Evolutionary conservation across 2,113 vertebrate genomes (phyloP).

Genomic region (Noctilio leporinus): DNA sequence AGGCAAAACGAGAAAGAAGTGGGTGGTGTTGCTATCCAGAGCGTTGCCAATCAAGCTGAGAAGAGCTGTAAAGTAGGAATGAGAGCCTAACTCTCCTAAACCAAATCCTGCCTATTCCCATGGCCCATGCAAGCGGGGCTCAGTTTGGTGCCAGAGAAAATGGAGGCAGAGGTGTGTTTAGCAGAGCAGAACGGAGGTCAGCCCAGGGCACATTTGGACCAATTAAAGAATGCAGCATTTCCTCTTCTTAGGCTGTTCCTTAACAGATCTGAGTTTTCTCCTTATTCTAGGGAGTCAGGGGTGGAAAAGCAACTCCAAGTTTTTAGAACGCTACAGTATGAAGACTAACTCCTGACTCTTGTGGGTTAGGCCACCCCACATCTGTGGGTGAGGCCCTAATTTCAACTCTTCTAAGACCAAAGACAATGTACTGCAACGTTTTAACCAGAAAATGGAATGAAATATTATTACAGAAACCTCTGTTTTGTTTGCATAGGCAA

Average conservation of each 20-base stretch:
- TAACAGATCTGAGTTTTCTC: background rate
- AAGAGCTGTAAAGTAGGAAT: background rate
- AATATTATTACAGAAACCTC: conserved; percentile 32
- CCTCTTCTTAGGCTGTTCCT: background rate
- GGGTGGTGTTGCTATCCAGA: conserved; percentile 52
- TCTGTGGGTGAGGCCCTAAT: background rate
- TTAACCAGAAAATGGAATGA: background rate
- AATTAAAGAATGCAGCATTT: background rate
- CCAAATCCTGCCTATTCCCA: background rate
- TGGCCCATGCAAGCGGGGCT: background rate
- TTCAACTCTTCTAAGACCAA: background rate
- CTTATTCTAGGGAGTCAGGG: background rate
- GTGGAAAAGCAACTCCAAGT: background rate
- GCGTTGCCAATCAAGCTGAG: conserved; percentile 59
- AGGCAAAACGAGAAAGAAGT: conserved; percentile 51
- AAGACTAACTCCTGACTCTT: background rate
- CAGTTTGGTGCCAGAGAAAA: background rate
- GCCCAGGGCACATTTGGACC: background rate
- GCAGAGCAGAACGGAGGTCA: background rate
- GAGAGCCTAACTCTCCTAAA: conserved; percentile 37
- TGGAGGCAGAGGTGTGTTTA: background rate
- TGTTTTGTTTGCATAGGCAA: conserved; percentile 18
- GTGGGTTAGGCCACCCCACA: background rate
- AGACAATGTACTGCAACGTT: background rate
- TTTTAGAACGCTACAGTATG: background rate